Evolutionary conservation across 2,888 invertebrate genomes (phyloP).

Genomic region (Magallana nippona): DNA sequence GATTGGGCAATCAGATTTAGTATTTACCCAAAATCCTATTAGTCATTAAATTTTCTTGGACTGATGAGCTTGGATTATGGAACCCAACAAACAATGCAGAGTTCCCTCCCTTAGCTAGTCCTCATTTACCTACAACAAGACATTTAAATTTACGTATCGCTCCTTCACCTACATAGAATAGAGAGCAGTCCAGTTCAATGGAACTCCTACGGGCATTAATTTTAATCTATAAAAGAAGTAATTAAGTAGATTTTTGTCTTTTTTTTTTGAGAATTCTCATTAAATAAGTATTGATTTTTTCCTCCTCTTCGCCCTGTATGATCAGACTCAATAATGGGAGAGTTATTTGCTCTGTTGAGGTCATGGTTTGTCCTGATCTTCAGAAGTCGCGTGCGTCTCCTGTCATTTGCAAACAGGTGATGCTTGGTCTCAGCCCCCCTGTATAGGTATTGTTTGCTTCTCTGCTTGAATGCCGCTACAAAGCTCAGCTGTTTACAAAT

Average conservation of each 20-base stretch:
- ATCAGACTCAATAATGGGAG: not conserved
- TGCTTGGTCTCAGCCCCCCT: not conserved
- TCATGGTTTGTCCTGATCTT: slow-evolving; percentile 18
- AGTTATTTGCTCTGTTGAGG: slow-evolving; percentile 27
- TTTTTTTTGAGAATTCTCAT: too few relatives aligned
- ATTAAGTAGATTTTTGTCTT: too few relatives aligned
- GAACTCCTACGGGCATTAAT: too few relatives aligned
- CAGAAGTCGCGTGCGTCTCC: slow-evolving; percentile 12
- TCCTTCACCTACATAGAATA: too few relatives aligned
- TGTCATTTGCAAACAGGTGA: slow-evolving; percentile 54
- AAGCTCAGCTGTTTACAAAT: slow-evolving; percentile 39
- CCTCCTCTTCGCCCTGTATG: not conserved
- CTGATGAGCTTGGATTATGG: slow-evolving; percentile 2
- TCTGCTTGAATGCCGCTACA: slow-evolving; percentile 18
- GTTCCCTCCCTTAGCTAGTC: not conserved
- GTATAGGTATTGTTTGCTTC: not conserved
- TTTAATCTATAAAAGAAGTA: too few relatives aligned
- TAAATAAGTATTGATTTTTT: not conserved
- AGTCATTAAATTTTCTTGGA: not conserved
- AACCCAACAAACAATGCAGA: not conserved
- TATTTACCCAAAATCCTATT: slow-evolving; percentile 5
- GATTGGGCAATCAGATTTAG: slow-evolving; percentile 24
- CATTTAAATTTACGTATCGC: not conserved
- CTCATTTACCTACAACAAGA: not conserved
- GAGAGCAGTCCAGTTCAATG: too few relatives aligned